A percentile compares a stretch with the other conserved stretches of the same genome.
Conservation (phyloP, 2,888 invertebrate species). For the Ennomos erosarius region DNA sequence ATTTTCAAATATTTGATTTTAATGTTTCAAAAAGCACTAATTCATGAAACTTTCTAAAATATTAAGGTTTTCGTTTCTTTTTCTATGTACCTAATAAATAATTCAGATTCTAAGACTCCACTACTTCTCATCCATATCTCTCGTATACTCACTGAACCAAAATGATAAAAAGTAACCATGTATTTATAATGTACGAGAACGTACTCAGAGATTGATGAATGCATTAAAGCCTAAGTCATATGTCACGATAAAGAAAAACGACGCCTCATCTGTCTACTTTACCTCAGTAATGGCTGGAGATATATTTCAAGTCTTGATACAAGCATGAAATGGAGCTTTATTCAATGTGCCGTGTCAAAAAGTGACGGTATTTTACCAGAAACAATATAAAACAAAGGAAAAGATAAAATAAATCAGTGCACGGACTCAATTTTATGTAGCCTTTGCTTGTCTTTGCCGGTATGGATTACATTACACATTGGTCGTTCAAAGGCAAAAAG, state of each 20-base stretch:
- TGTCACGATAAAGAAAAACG: slow-evolving; percentile 28
- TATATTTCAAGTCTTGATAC: slow-evolving; percentile 21
- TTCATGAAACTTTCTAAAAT: too few relatives aligned
- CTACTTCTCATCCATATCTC: background rate
- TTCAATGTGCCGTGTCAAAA: background rate
- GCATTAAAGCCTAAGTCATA: slow-evolving; percentile 25
- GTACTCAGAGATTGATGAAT: slow-evolving; percentile 26
- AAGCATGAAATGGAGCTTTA: background rate
- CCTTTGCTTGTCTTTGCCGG: too few relatives aligned
- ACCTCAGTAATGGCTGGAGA: slow-evolving; percentile 19
- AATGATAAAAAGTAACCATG: background rate
- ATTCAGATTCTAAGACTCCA: background rate
- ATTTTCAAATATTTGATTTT: too few relatives aligned
- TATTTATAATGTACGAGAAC: slow-evolving; percentile 12
- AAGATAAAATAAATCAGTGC: too few relatives aligned
- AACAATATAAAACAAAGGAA: too few relatives aligned
- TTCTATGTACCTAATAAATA: too few relatives aligned
- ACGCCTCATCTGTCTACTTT: slow-evolving; percentile 14
- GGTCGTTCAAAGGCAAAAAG: too few relatives aligned
- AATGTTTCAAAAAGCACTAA: too few relatives aligned
- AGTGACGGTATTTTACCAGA: too few relatives aligned
- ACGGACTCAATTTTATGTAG: too few relatives aligned
- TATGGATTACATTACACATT: too few relatives aligned
- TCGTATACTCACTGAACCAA: slow-evolving; percentile 10
- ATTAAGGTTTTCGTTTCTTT: too few relatives aligned